Conservation (phyloP, 1,140 invertebrate genomes). For the Triops longicaudatus region DNA sequence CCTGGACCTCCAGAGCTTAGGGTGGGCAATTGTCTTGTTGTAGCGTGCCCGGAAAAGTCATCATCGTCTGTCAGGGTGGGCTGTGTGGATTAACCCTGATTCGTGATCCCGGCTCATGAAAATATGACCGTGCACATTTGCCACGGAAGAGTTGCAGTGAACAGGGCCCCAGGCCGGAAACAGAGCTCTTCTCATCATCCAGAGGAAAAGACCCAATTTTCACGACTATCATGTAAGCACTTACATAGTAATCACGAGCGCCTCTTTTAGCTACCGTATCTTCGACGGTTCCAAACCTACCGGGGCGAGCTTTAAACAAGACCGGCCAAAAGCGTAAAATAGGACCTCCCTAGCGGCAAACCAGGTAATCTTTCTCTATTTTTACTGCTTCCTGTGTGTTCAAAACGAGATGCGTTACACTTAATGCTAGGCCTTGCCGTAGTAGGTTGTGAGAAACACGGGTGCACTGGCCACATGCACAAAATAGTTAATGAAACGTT, state of each 20-base stretch:
- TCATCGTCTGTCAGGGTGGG: background rate
- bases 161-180: background rate
- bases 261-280: background rate
- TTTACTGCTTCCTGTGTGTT: background rate
- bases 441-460: no score
- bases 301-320: background rate
- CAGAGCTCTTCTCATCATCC: background rate
- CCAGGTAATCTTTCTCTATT: background rate
- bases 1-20: background rate
- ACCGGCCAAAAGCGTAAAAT: conserved; percentile 5
- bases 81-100: background rate
- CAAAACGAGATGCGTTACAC: background rate
- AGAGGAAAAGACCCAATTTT: background rate
- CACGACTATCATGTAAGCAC: background rate
- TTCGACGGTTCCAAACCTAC: background rate
- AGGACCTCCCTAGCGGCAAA: background rate
- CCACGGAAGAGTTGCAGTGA: background rate
- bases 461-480: background rate
- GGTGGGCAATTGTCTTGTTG: background rate
- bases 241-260: background rate
- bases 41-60: conserved; percentile 1
- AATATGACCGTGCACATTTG: background rate
- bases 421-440: no score
- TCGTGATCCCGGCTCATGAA: background rate
- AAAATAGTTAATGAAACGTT: background rate